These are phyloP conservation scores for Cavia porcellus DNA, from an alignment of 2,113 vertebrate genomes.

Conservation along the genomic window DNA sequence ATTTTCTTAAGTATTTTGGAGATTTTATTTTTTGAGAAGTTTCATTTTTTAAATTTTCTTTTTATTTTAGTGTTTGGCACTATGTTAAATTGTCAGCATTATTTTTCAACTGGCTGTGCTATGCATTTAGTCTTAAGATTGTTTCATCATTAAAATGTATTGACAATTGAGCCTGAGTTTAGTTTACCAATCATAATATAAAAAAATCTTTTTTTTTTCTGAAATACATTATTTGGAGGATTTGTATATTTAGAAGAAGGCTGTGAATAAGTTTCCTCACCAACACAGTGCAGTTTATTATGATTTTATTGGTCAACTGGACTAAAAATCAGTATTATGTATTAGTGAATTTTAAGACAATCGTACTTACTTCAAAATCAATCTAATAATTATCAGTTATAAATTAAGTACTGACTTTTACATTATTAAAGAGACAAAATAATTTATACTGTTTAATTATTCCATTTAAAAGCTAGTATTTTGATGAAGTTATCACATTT, in stretches of 20 bases:
- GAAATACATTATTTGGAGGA: neutral
- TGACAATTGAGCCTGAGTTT: neutral
- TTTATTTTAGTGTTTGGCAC: neutral
- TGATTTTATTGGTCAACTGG: neutral
- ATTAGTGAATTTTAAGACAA: neutral
- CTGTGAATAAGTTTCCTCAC: neutral
- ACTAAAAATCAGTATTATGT: neutral
- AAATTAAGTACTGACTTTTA: neutral
- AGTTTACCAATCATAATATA: neutral
- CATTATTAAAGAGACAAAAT: neutral
- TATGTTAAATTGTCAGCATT: neutral
- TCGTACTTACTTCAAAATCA: neutral
- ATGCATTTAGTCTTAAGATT: neutral
- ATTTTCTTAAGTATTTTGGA: neutral
- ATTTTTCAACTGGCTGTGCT: neutral
- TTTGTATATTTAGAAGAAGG: neutral
- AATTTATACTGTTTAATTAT: neutral
- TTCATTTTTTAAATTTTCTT: neutral
- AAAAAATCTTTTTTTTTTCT: neutral
- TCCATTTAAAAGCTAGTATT: neutral
- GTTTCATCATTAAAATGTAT: neutral
- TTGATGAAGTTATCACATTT: neutral
- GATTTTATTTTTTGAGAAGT: too few relatives aligned
- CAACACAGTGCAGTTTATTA: neutral
- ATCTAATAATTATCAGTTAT: neutral